These are phyloP conservation scores for Araneus ventricosus DNA, from an alignment of 1,140 invertebrate species.

Conservation along the genomic window DNA sequence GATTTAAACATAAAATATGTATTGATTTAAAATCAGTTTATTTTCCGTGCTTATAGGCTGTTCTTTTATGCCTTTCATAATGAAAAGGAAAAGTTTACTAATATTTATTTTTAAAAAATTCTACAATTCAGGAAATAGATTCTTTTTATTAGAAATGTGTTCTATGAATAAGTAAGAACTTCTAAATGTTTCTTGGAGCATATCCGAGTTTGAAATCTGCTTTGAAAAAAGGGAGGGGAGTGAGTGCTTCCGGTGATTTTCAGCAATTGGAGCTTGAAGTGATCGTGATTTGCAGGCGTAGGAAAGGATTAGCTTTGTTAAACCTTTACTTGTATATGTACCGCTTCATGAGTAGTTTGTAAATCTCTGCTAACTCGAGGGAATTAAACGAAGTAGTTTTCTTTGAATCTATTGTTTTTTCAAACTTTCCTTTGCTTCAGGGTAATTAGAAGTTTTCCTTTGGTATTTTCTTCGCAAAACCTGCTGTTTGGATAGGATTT, in stretches of 20 bases:
- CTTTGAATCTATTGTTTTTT: background rate
- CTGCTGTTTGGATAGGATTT: background rate
- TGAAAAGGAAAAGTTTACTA: too few species aligned
- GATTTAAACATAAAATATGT: too few species aligned
- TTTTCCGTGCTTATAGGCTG: too few species aligned
- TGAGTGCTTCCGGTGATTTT: background rate
- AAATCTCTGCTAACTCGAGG: background rate
- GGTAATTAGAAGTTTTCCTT: background rate
- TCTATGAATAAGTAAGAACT: background rate
- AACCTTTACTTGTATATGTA: background rate
- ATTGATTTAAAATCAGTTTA: too few species aligned
- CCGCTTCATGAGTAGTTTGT: background rate
- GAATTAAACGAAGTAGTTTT: background rate
- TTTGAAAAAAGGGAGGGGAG: background rate
- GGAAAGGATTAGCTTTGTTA: background rate
- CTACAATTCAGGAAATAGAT: background rate
- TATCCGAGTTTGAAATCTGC: background rate
- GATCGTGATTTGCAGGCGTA: background rate
- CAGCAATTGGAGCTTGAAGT: background rate
- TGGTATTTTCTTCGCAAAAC: background rate
- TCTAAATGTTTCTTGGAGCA: conserved; percentile 5
- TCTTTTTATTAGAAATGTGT: background rate
- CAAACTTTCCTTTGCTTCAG: background rate
- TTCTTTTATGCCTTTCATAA: too few species aligned
- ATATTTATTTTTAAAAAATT: background rate